Evolutionary conservation across 2,888 invertebrate species (phyloP), one percentile per base, ranked within the genome.

Genomic region (Metacarcinus magister): DNA sequence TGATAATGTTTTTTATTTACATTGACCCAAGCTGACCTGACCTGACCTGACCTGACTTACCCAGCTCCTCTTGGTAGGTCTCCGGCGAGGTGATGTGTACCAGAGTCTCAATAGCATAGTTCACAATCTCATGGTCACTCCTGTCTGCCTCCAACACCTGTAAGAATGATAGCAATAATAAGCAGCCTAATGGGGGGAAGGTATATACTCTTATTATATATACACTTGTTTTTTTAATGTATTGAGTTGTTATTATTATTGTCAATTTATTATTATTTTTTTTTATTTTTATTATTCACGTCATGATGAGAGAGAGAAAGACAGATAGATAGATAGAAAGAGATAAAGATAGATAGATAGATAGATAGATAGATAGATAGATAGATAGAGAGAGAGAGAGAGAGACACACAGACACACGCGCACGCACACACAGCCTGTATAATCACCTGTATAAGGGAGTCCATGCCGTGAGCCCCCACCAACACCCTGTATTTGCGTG

Each of bases 401-500:
- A 28, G 75, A 28, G 28, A 28, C n/a, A 10, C 54, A 28, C 67
- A 75, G 1, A 32, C 32, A 32, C 39, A 28, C 28, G n/a, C n/a
- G n/a, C n/a, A n/a, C n/a, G 54, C 19, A 32, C 32, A 32, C 39
- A 28, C 28, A 67, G 23, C 19, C 67, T 19, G 44, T 44, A 90
- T 44, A n/a, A 8, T 43, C 10, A 97, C 97, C 96, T 97, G 97
- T 90, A 98, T 97, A 98, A 98, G 98, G 98, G 95, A 99, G 97
- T 97, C 99, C 98, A 97, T 99, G 98, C 98, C 99, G 98, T 97
- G 99, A 0, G 99, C 99, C 5, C 99, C 99, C 67, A 99, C 99
- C 98, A 99, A 99, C 46, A 99, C 98, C 2, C 99, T 98, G 97
- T 99, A 99, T 97, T 99, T 99, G 97, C 99, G 98, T 0, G 99